These are phyloP conservation scores for Notarius quadriscutis DNA, from an alignment of 2,113 vertebrate species.

Conservation along the genomic window DNA sequence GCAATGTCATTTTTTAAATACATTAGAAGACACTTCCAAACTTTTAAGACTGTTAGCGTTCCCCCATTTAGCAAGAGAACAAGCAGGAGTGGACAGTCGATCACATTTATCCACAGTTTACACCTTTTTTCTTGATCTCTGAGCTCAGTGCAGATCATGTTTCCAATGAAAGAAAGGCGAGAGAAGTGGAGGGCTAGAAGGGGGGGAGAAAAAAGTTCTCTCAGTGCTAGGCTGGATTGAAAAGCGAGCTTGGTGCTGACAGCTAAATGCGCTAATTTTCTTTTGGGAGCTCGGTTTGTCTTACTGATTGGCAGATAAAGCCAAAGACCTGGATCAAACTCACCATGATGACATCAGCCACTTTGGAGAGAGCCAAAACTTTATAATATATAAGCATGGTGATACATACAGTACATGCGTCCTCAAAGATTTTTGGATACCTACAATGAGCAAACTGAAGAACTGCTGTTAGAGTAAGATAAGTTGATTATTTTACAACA, in stretches of 20 bases:
- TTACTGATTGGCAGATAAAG: conserved; percentile 82
- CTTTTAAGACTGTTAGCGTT: conserved; percentile 6
- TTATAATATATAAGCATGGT: not conserved
- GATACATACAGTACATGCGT: not conserved
- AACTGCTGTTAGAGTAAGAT: not conserved
- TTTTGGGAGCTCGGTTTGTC: conserved; percentile 84
- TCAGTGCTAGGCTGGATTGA: conserved; percentile 88
- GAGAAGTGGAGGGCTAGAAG: conserved; percentile 64
- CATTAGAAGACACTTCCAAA: not conserved
- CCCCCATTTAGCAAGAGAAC: conserved; percentile 5
- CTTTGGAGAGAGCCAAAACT: not conserved
- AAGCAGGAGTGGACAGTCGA: conserved; percentile 72
- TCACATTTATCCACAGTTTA: conserved; percentile 89
- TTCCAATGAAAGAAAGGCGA: conserved; percentile 83
- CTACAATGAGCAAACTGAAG: not conserved
- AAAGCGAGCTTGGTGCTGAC: conserved; percentile 97
- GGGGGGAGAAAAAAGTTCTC: conserved; percentile 66
- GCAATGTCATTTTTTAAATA: not conserved
- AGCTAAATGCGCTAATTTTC: conserved; percentile 99
- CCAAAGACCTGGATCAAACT: conserved; percentile 80
- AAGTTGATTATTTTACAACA: not conserved
- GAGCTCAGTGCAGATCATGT: conserved; percentile 84
- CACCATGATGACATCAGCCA: conserved; percentile 83
- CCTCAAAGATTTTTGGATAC: not conserved
- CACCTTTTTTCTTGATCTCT: conserved; percentile 92